These are phyloP conservation scores for Gobio gobio DNA, from an alignment of 2,113 vertebrate genomes.

Conservation along the genomic window DNA sequence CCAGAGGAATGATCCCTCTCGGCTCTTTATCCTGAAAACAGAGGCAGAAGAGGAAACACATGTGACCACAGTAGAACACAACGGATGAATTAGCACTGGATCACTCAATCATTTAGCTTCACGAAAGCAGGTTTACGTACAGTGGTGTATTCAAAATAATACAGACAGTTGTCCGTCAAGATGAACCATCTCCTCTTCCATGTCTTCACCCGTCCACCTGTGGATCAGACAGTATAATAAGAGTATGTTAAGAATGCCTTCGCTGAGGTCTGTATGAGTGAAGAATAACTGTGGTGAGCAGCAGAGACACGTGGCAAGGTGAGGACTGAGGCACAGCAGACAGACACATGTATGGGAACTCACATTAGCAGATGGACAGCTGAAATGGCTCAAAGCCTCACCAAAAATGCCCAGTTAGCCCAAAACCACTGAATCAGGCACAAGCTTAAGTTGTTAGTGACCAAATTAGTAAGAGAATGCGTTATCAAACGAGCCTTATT, in stretches of 20 bases:
- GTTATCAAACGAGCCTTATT: neutral
- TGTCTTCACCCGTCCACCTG: slow-evolving; percentile 96
- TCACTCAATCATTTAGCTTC: neutral
- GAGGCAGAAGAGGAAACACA: neutral
- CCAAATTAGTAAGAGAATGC: neutral
- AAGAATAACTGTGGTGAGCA: slow-evolving; percentile 22
- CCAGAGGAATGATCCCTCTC: slow-evolving; percentile 93
- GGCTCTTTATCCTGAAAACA: slow-evolving; percentile 91
- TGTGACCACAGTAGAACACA: neutral
- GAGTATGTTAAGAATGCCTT: neutral
- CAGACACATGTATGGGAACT: slow-evolving; percentile 43
- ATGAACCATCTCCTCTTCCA: slow-evolving; percentile 99
- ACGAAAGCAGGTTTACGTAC: slow-evolving; percentile 73
- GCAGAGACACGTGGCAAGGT: slow-evolving; percentile 46
- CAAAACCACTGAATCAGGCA: neutral
- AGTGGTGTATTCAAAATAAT: slow-evolving; percentile 98
- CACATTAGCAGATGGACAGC: slow-evolving; percentile 45
- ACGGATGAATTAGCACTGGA: neutral
- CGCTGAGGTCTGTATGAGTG: neutral
- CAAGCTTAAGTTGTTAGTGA: neutral
- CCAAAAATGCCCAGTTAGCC: neutral
- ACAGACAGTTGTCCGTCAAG: slow-evolving; percentile 96
- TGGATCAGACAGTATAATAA: slow-evolving; percentile 57
- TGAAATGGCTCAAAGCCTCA: neutral
- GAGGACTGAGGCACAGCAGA: slow-evolving; percentile 47